Evolutionary conservation across 2,113 vertebrate genomes (phyloP), one percentile per base, ranked within the genome.

Genomic region (Cheirogaleus medius): DNA sequence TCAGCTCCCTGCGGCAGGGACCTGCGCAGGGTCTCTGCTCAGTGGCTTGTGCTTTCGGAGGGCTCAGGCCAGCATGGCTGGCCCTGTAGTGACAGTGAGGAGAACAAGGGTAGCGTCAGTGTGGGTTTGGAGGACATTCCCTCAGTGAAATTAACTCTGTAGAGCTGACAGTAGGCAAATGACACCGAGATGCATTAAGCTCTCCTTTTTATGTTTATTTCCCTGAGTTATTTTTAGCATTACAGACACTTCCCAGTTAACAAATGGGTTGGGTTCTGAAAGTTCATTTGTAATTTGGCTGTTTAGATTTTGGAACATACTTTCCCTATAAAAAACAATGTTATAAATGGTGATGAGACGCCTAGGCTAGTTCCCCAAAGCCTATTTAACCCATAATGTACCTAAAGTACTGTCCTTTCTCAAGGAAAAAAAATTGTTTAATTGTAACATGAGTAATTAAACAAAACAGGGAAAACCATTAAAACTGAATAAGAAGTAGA

Each of bases 391-490:
- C 96, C 74, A 49, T 86, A 90, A 95, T 66, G 80, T 66, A 94
- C 87, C 91, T 96, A 66, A 95, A 97, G 96, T 47, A 80, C 95
- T 95, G 87, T 93, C 97, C 96, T 97, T 94, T 49, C 29, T 21
- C 87, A 95, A 85, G 64, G 69, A 69, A 71, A 76, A 92, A 93
- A 96, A 91, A 73, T 11, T 56, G 77, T 86, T 94, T 97, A 96
- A 97, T 97, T 96, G 94, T 87, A 95, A 91, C 64, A 78, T 63
- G 87, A 97, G 91, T 97, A 97, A 97, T 95, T 96, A 97, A 96
- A 90, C 56, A 52, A 95, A 95, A 97, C 68, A 89, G 68, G 83
- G 74, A 94, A 94, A 96, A 76, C 58, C 93, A 91, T 90, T 96
- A 91, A 44, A 87, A 83, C 42, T 5, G 83, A 95, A 66, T 98